Evolutionary conservation across 2,113 vertebrate species (phyloP).

Genomic region (Fregata magnificens): DNA sequence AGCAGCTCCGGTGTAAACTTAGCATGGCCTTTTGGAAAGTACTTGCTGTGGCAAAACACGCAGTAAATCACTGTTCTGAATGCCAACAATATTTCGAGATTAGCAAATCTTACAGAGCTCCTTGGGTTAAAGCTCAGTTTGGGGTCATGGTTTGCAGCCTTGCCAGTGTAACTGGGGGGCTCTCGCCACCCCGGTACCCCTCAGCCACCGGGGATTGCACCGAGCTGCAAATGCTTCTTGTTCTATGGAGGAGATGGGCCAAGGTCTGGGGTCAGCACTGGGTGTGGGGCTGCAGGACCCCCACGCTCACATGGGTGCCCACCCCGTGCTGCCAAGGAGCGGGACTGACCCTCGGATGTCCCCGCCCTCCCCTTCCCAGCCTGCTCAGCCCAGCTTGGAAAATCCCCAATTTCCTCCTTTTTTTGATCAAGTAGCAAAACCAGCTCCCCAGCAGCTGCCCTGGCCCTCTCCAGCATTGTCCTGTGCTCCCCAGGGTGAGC

Average conservation of each 20-base stretch:
- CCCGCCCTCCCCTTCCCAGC: not conserved
- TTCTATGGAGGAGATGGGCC: not conserved
- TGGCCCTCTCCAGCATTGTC: rapidly evolving
- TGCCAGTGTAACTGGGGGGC: not conserved
- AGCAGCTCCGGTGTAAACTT: conserved; percentile 50
- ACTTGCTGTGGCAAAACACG: conserved; percentile 6
- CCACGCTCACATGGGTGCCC: no score
- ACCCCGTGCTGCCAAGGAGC: rapidly evolving
- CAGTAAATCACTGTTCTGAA: conserved; percentile 31
- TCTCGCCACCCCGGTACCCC: not conserved
- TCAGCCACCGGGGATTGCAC: no score
- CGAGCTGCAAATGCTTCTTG: not conserved
- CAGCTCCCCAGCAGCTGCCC: not conserved
- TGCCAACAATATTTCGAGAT: conserved; percentile 65
- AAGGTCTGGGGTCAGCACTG: not conserved
- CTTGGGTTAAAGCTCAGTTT: not conserved
- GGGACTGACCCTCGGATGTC: not conserved
- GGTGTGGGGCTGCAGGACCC: not conserved
- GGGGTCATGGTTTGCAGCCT: not conserved
- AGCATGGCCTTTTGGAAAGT: conserved; percentile 66
- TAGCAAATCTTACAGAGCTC: conserved; percentile 32
- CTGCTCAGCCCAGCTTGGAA: not conserved
- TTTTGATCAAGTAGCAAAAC: not conserved
- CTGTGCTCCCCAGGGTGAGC: rapidly evolving
- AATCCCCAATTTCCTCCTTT: not conserved